Base-by-base conservation (phyloP, 2,797 vertebrate genomes). In the Tapera naevia region DNA sequence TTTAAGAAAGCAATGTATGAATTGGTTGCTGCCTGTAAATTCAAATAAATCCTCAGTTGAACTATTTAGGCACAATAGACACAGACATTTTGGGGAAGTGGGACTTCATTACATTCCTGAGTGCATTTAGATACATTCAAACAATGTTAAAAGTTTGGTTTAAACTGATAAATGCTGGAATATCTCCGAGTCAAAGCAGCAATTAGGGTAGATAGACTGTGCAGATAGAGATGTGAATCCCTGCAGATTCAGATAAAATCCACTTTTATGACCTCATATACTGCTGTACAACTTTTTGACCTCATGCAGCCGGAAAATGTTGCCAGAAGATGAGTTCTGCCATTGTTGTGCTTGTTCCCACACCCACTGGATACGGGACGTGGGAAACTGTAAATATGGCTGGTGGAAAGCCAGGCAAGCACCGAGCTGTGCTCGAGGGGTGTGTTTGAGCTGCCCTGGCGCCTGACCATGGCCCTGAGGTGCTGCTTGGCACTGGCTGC, bases 11-110 rank as follows among this genome's bases (percentile, higher is more conserved):
- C 91, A 93, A 83, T 96, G 91, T 83, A 79, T 74, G 87, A 81
- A 88, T 91, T 81, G 33, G 51, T 92, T 93, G 81, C 76, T 96
- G 76, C 48, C 88, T 95, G 92, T 97, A 97, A 95, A 97, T 97
- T 97, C 89, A 95, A 91, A 96, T 95, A 97, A 96, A 96, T 95
- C n/a, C 93, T 92, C 94, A 82, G 0, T 51, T 89, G 89, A 93
- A 94, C 94, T 95, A 85, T 96, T 97, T 91, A 91, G 80, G 86
- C 39, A 71, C 76, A 80, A 72, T 75, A 94, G 91, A 67, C 80
- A 65, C 41, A 93, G 75, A 62, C 43, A 96, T 84, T 69, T 73
- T 72, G 76, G 88, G 71, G 61, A 95, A 94, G 79, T 0, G 33
- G 88, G 88, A 87, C 91, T 94, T 94, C 91, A 94, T 96, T 95